Base-by-base conservation (phyloP, 2,888 invertebrate genomes). In the Parnassius apollo region DNA sequence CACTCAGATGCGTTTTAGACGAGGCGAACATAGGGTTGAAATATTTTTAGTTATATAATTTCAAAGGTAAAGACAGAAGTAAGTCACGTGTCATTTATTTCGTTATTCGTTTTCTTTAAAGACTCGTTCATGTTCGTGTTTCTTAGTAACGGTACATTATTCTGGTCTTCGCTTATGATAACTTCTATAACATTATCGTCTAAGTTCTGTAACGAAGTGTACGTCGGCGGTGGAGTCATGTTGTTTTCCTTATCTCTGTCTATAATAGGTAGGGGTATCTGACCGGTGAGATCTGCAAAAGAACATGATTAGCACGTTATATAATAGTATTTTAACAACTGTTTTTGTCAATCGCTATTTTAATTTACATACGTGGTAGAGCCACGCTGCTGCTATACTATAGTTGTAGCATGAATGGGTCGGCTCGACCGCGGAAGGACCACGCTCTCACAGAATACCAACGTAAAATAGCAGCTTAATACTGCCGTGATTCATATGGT, bases 271-370 rank as follows among this genome's bases (percentile, higher is more conserved):
- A 90, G 64, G 0, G 88, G 82, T 62, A 88, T 81, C 70, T 86
- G 84, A 7, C 85, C 82, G 0, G 90, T 89, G 9, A 91, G 76
- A 70, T 80, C 91, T 91, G 85, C 2, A 80, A 80, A 64, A 22
- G 25, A 59, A 59, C 2, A 67, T 49, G 13, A 9, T 10, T 11
- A 44, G 9, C 2, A 44, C 9, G 3, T 11, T 46, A 46, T 3
- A n/a, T 46, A 3, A 35, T 35, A 4, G 35, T 35, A 35, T 35
- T 7, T 35, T 35, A 35, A 35, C 35, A 35, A 35, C 1, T 35
- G 35, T 35, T 35, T 35, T 3, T 7, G 35, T 35, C 7, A 35
- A 35, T 35, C 35, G 4, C 35, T 35, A 35, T 35, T 35, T 18
- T 18, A 18, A 18, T 18, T 18, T 18, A 1, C 18, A 18, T 18